These are phyloP conservation scores for Psophia crepitans DNA, from an alignment of 2,113 vertebrate genomes.

Conservation along the genomic window DNA sequence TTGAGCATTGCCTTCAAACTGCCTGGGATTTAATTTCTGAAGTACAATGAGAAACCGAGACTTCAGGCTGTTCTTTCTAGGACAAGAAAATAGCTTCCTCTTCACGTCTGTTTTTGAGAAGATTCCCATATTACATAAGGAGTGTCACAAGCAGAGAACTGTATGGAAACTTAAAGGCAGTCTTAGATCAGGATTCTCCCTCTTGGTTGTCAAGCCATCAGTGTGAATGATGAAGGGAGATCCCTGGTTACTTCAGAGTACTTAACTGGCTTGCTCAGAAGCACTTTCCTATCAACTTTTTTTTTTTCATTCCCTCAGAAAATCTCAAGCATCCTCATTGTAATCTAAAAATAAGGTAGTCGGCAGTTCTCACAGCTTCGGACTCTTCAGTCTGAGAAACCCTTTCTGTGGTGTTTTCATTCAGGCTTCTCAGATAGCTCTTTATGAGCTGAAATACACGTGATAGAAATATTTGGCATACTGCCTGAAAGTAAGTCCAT, in stretches of 20 bases:
- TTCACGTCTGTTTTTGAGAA: conserved; percentile 23
- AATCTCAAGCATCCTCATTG: neutral
- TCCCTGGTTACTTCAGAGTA: neutral
- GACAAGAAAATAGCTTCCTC: conserved; percentile 2
- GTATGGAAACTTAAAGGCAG: neutral
- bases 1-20: neutral
- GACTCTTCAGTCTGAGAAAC: neutral
- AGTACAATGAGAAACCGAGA: neutral
- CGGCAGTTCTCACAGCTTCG: neutral
- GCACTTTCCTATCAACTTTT: neutral
- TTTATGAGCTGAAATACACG: neutral
- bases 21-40: neutral
- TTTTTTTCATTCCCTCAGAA: neutral
- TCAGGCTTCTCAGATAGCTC: neutral
- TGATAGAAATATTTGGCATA: neutral
- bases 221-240: neutral
- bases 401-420: neutral
- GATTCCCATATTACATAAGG: neutral
- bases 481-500: neutral
- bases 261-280: neutral
- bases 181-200: conserved; percentile 13
- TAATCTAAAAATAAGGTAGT: neutral
- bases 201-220: neutral
- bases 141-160: neutral
- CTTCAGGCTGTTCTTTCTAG: conserved; percentile 16